phyloP scores from a whole-genome alignment of 1,140 invertebrate species.

The Euura lappo region DNA sequence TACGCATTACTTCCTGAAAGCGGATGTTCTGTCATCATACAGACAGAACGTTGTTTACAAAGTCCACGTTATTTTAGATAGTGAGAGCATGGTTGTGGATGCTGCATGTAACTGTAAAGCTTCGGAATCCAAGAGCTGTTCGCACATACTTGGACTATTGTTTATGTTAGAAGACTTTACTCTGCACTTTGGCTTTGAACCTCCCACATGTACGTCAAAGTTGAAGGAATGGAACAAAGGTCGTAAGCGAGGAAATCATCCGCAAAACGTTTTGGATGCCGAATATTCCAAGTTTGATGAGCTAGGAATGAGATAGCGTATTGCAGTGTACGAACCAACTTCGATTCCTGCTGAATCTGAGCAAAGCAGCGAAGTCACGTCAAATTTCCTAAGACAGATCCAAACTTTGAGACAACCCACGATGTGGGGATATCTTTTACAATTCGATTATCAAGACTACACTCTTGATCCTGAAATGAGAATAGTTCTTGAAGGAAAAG shows the following conservation, averaged over 20 bases:
- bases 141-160: conserved; percentile 14
- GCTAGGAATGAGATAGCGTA: too few species aligned
- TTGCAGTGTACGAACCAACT: too few species aligned
- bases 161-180: conserved; percentile 15
- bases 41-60: not conserved
- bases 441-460: too few species aligned
- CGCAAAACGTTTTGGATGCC: not conserved
- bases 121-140: conserved; percentile 9
- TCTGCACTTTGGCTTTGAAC: conserved; percentile 8
- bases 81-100: conserved; percentile 1
- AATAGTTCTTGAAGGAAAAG: too few species aligned
- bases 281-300: too few species aligned
- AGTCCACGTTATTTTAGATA: conserved; percentile 6
- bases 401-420: too few species aligned
- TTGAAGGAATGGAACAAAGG: conserved; percentile 12
- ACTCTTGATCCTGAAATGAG: too few species aligned
- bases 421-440: too few species aligned
- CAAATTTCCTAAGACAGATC: too few species aligned
- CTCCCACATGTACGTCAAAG: conserved; percentile 1
- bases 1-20: not conserved
- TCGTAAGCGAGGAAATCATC: not conserved
- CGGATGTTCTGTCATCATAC: conserved; percentile 9
- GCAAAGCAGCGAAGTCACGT: too few species aligned
- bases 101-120: conserved; percentile 14
- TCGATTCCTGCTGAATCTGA: too few species aligned